A percentile compares a stretch with the other conserved stretches of the same genome.
These are phyloP conservation scores for Pasiphila rectangulata DNA, from an alignment of 2,888 invertebrate genomes.

Conservation along the genomic window DNA sequence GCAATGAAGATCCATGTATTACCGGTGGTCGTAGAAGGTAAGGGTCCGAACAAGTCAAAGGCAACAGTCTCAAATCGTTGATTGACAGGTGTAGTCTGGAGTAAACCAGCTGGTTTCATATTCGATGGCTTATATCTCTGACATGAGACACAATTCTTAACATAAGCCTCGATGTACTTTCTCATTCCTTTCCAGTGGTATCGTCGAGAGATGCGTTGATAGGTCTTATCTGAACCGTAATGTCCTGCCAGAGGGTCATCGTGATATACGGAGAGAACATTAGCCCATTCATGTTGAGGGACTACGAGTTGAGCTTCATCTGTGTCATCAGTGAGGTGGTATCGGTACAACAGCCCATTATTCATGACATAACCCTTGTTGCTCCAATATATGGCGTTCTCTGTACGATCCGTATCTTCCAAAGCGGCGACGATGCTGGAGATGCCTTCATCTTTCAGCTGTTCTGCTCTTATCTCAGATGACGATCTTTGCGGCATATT, in stretches of 20 bases:
- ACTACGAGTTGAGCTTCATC: conserved; percentile 2
- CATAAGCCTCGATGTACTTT: neutral
- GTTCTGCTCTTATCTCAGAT: no score
- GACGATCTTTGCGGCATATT: no score
- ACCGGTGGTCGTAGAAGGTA: neutral
- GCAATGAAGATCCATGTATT: conserved; percentile 1
- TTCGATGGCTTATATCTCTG: conserved; percentile 5
- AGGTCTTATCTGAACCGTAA: neutral
- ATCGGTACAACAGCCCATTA: conserved; percentile 1
- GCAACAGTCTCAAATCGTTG: conserved; percentile 1
- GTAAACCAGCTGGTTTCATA: conserved; percentile 2
- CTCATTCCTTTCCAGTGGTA: neutral
- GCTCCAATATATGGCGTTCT: neutral
- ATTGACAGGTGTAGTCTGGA: neutral
- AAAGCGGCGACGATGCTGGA: no score
- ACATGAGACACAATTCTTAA: conserved; percentile 4
- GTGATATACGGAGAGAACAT: neutral
- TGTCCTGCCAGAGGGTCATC: neutral
- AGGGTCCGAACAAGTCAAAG: conserved; percentile 2
- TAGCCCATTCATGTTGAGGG: neutral
- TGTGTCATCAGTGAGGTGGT: neutral
- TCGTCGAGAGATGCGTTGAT: neutral
- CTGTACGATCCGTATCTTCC: no score
- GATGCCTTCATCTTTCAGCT: no score
- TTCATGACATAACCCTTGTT: neutral